Base-by-base conservation (phyloP, 2,888 invertebrate genomes). In the Atethmia centrago region DNA sequence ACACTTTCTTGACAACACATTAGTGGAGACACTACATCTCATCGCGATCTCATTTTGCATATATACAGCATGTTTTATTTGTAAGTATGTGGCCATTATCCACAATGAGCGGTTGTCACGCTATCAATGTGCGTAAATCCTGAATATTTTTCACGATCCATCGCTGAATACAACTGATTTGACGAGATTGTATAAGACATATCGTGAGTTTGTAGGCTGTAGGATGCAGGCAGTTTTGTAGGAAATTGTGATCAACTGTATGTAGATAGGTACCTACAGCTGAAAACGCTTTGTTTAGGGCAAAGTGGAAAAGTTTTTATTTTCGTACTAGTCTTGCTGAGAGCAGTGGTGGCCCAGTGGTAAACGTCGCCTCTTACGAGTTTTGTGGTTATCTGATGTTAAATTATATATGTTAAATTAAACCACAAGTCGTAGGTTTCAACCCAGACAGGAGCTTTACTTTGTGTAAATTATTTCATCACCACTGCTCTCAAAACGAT, bases 91-190 rank as follows among this genome's bases (percentile, higher is more conserved):
- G 28, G 49, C 64, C 63, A 83, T 76, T 83, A 75, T 75, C 40
- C 58, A 56, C 59, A 62, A 82, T 82, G 47, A 56, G 36, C 47
- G 55, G 49, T 77, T 76, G 69, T 82, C 86, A 82, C 79, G 84
- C 16, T 19, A 79, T n/a, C 16, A n/a, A 61, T 58, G 71, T 74
- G 71, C 59, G 45, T 64, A 77, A 74, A 63, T 40, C 19, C 47
- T 74, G 68, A 77, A 74, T 77, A 69, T 45, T 73, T 69, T 73
- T 68, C 70, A 71, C 72, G 62, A 64, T 64, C 51, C 45, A 62
- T 62, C n/a, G 65, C 42, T 42, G 55, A 19, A 71, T 36, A 58
- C 45, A 65, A 75, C 40, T 31, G 14, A 65, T 67, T 53, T 49
- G 47, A 66, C 14, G 21, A 5, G 9, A 36, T 49, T 62, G 16